Evolutionary conservation across 2,797 vertebrate genomes (phyloP), one percentile per base, ranked within the genome.

Genomic region (Manis javanica): DNA sequence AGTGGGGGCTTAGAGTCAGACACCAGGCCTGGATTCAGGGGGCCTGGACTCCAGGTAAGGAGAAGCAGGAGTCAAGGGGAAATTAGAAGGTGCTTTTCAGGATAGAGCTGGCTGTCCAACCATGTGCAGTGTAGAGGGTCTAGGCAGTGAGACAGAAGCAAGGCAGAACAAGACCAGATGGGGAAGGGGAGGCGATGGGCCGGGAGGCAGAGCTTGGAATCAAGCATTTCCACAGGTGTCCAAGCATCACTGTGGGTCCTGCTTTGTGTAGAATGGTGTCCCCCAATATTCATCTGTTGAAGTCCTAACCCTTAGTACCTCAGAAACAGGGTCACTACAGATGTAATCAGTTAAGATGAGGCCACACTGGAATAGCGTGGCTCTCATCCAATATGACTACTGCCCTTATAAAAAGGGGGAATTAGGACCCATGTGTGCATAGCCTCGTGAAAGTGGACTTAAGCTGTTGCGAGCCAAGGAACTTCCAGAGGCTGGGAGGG

Each of bases 221-320:
- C 0, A 0, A 42, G 8, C 11, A 0, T 10, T 57, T 29, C 57
- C 31, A 24, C 16, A 39, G 46, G 3, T 34, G 14, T 59, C 29
- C 71, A 74, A 18, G 16, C 37, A 12, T 23, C 34, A 26, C 39
- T 3, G 34, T 0, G 1, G 24, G 51, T 34, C 2, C 16, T 66
- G 15, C 18, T 5, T 19, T 29, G 21, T 12, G 3, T 31, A 42
- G 37, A 3, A 23, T 12, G 13, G 15, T 14, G 16, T 24, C 7
- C 21, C 5, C 13, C 8, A 11, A 59, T 75, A 68, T 49, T 39
- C 12, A 79, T 42, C 9, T 46, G 49, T n/a, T 53, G 31, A 39
- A 61, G 13, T 51, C 37, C 69, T 61, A 16, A 53, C 26, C 26
- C 39, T 23, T 29, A 42, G 31, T 11, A 61, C 9, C 57, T 55